Evolutionary conservation across 2,113 vertebrate genomes (phyloP).

Genomic region (Apus apus): DNA sequence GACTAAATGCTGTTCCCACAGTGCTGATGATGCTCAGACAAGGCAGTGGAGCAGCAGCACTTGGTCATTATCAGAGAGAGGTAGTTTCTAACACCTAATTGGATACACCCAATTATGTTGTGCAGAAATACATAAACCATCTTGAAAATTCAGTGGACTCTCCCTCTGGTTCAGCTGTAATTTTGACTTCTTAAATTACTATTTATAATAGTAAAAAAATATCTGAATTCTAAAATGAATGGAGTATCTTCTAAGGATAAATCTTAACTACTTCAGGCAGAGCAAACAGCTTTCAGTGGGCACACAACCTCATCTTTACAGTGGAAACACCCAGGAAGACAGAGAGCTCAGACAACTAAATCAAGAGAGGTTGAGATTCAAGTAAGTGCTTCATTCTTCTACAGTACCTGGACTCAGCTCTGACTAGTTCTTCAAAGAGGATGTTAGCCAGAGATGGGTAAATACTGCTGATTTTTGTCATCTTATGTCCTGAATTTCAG

Average conservation of each 20-base stretch:
- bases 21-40: neutral
- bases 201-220: neutral
- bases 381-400: neutral
- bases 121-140: neutral
- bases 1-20: neutral
- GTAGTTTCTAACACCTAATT: neutral
- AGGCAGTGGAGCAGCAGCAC: fast-evolving
- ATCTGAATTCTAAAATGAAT: neutral
- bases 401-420: neutral
- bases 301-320: neutral
- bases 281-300: neutral
- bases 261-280: neutral
- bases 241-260: neutral
- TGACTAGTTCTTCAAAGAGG: fast-evolving
- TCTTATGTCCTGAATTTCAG: too few species aligned
- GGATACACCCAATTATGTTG: fast-evolving
- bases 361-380: neutral
- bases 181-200: neutral
- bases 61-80: neutral
- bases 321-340: neutral
- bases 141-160: neutral
- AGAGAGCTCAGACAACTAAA: neutral
- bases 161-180: neutral
- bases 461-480: neutral
- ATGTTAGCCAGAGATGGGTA: neutral